Percentiles rank a stretch among this genome's conserved stretches.
Conservation (phyloP, 2,888 invertebrate species). For the Cataglyphis cursor region DNA sequence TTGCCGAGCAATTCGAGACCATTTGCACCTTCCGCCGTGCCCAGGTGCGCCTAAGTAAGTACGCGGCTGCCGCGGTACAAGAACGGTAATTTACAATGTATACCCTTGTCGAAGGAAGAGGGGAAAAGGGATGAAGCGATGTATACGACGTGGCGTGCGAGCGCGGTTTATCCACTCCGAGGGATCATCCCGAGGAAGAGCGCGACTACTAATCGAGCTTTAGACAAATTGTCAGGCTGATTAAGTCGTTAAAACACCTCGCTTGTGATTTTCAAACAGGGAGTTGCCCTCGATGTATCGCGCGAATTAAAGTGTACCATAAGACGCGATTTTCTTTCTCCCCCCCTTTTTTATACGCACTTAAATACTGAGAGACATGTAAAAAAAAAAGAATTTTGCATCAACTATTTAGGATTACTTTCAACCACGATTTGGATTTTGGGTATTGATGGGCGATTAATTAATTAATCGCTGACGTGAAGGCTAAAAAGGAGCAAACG, state of each 20-base stretch:
- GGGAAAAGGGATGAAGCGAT: background rate
- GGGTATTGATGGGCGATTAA: conserved; percentile 7
- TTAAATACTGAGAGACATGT: background rate
- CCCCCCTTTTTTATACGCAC: background rate
- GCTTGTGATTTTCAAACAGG: background rate
- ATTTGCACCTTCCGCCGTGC: conserved; percentile 60
- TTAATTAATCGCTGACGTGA: conserved; percentile 9
- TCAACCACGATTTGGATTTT: conserved; percentile 31
- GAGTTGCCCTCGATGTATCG: background rate
- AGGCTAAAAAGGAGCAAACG: background rate
- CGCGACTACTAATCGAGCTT: conserved; percentile 12
- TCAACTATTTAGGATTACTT: background rate
- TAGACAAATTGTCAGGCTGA: conserved; percentile 17
- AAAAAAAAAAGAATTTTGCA: background rate
- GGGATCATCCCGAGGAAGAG: conserved; percentile 11
- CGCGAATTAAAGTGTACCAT: background rate
- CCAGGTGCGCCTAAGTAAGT: conserved; percentile 58
- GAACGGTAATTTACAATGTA: conserved; percentile 56
- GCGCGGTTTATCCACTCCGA: conserved; percentile 34
- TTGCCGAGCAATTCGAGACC: conserved; percentile 55
- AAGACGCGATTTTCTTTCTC: background rate
- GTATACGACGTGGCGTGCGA: conserved; percentile 6
- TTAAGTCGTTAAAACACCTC: conserved; percentile 27
- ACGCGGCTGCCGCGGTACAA: conserved; percentile 48
- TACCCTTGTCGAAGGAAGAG: background rate